phyloP scores from a whole-genome alignment of 2,797 vertebrate genomes.

The Halcyon badia region DNA sequence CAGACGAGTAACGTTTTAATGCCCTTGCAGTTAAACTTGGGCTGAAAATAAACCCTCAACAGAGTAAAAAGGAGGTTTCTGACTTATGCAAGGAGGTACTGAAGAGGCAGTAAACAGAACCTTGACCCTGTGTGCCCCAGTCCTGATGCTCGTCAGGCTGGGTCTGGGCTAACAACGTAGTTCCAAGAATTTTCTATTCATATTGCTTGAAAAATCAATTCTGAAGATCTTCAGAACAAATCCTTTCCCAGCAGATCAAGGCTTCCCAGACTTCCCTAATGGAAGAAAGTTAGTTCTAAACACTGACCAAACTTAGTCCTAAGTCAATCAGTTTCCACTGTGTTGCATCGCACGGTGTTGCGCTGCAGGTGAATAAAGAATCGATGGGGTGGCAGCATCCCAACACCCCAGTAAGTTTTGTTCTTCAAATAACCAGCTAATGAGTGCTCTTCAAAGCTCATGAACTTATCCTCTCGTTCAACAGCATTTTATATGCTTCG shows the following conservation, averaged over 20 bases:
- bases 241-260: not conserved
- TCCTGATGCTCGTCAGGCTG: not conserved
- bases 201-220: not conserved
- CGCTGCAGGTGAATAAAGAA: not conserved
- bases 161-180: not conserved
- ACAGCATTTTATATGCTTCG: not conserved
- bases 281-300: not conserved
- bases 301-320: not conserved
- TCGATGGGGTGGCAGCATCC: not conserved
- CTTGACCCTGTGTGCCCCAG: not conserved
- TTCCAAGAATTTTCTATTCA: not conserved
- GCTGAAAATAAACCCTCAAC: not conserved
- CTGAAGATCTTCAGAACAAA: not conserved
- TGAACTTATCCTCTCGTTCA: not conserved
- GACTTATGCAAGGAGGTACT: not conserved
- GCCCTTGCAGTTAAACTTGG: not conserved
- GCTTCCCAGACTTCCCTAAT: not conserved
- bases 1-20: rapidly evolving
- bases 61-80: not conserved
- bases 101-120: not conserved
- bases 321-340: not conserved
- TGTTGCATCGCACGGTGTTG: too few species aligned
- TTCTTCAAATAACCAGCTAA: not conserved
- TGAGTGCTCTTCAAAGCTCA: not conserved
- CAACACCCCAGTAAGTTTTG: not conserved